Evolutionary conservation across 1,140 invertebrate species (phyloP).

Genomic region (Drosophila asahinai): DNA sequence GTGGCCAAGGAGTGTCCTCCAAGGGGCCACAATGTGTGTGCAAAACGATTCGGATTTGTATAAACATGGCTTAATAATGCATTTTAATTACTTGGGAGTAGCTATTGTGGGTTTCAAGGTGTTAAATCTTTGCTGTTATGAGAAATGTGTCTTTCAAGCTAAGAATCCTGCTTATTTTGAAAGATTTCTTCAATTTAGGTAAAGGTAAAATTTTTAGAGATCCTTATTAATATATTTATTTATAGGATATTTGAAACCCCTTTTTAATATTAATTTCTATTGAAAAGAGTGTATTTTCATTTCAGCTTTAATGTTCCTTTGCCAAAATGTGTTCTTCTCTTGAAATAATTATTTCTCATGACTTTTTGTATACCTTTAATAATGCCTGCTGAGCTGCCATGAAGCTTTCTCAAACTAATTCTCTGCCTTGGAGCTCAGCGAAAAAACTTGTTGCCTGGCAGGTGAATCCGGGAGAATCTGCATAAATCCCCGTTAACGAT

Average conservation of each 20-base stretch:
- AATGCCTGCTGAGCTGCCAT: slow-evolving; percentile 4
- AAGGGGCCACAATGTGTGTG: slow-evolving; percentile 13
- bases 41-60: not conserved
- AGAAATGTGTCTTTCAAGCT: not conserved
- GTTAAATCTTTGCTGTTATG: no score
- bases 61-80: not conserved
- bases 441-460: slow-evolving; percentile 39
- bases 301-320: not conserved
- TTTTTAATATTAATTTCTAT: no score
- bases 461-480: slow-evolving; percentile 36
- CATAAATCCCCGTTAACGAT: slow-evolving; percentile 54
- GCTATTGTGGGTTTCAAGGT: not conserved
- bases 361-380: not conserved
- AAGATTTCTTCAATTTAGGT: no score
- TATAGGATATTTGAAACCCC: no score
- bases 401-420: not conserved
- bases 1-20: slow-evolving; percentile 9
- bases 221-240: no score
- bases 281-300: not conserved
- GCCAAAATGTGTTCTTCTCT: not conserved
- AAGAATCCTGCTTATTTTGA: no score
- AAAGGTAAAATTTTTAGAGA: no score
- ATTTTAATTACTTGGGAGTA: not conserved
- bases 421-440: not conserved
- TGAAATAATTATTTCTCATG: no score